Evolutionary conservation across 2,888 invertebrate genomes (phyloP).

Genomic region (Agrotis segetum): DNA sequence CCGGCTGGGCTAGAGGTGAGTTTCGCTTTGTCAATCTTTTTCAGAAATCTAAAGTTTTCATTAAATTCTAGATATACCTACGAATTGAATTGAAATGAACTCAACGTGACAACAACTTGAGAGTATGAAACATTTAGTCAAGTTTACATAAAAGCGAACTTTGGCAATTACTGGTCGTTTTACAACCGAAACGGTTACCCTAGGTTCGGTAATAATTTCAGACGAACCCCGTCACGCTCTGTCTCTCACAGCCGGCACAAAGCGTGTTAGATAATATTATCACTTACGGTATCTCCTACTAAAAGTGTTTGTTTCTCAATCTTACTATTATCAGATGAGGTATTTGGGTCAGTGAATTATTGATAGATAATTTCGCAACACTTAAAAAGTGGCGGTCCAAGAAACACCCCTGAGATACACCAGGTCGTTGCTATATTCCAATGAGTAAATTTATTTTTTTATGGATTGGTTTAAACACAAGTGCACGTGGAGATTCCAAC

Average conservation of each 20-base stretch:
- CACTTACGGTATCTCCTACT: conserved; percentile 50
- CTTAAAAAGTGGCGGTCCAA: conserved; percentile 54
- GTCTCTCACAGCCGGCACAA: conserved; percentile 42
- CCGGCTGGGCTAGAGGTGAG: conserved; percentile 99
- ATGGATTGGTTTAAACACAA: conserved; percentile 67
- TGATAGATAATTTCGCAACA: conserved; percentile 64
- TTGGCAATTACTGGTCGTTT: conserved; percentile 28
- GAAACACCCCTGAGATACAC: conserved; percentile 62
- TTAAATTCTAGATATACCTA: not conserved
- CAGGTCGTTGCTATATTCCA: conserved; percentile 64
- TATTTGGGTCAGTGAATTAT: conserved; percentile 66
- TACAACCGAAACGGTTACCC: conserved; percentile 51
- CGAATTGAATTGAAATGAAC: not conserved
- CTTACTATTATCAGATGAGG: conserved; percentile 61
- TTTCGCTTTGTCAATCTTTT: conserved; percentile 36
- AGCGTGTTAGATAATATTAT: conserved; percentile 56
- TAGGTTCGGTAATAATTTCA: conserved; percentile 30
- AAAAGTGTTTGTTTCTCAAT: conserved; percentile 50
- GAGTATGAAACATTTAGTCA: conserved; percentile 5
- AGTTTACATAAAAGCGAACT: conserved; percentile 45
- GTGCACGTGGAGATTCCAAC: conserved; percentile 68
- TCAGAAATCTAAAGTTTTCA: not conserved
- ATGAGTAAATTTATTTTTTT: conserved; percentile 66
- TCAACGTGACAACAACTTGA: conserved; percentile 9
- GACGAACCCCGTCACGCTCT: conserved; percentile 58